Conservation (phyloP, 2,113 vertebrate genomes). For the Crotalus helleri region DNA sequence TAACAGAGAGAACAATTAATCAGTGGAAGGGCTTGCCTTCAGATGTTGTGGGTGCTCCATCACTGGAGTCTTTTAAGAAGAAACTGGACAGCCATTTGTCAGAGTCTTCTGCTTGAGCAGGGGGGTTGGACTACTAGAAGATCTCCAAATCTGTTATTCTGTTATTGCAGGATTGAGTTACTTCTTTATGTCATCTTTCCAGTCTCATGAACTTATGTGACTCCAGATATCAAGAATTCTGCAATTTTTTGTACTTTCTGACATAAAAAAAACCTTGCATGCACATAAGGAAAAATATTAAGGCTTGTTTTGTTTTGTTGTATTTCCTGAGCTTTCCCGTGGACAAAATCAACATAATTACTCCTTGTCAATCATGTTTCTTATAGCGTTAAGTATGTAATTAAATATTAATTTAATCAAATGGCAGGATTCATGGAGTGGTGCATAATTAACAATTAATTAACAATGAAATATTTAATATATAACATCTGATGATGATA, state of each 20-base stretch:
- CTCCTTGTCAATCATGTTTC: constrained; percentile 49
- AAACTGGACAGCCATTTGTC: not conserved
- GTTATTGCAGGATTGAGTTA: not conserved
- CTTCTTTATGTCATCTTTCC: not conserved
- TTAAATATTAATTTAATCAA: constrained; percentile 60
- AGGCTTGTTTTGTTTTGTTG: not conserved
- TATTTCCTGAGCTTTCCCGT: constrained; percentile 1
- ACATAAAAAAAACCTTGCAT: not conserved
- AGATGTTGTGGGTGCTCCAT: not conserved
- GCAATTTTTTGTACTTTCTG: not conserved
- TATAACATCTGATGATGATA: constrained; percentile 39
- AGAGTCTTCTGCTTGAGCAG: not conserved
- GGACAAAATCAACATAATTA: constrained; percentile 24
- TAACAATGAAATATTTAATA: constrained; percentile 54
- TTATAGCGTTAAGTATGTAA: constrained; percentile 51
- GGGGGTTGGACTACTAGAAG: not conserved
- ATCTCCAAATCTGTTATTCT: not conserved
- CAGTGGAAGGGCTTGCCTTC: not conserved
- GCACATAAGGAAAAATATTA: not conserved
- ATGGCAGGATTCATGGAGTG: constrained; percentile 46
- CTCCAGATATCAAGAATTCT: not conserved
- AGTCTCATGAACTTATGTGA: not conserved
- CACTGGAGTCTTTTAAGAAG: not conserved
- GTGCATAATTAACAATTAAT: constrained; percentile 52
- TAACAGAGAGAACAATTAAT: not conserved